Conservation (phyloP, 2,113 vertebrate species). For the mouse (Mus musculus) region GRCm39 chr12:25908001-25908500, state of each 20-base stretch:
- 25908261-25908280: neutral
- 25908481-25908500: neutral
- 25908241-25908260: neutral
- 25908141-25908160: neutral
- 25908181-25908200: neutral
- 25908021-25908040: neutral
- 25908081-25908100: neutral
- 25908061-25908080: neutral
- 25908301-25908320: neutral
- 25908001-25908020: neutral
- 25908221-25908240: neutral
- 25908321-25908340: neutral
- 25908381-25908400: neutral
- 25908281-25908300: neutral
- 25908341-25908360: neutral
- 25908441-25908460: conserved; percentile 5
- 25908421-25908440: neutral
- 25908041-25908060: neutral
- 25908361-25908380: neutral
- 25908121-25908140: neutral
- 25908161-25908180: neutral
- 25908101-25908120: neutral
- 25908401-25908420: neutral
- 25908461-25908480: neutral
- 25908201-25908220: neutral